Evolutionary conservation across 37 sponge, comb jelly and placozoan species (phyloP), one percentile per base, ranked within the genome.

Genomic region (Chondrilla cf. caribensis): DNA sequence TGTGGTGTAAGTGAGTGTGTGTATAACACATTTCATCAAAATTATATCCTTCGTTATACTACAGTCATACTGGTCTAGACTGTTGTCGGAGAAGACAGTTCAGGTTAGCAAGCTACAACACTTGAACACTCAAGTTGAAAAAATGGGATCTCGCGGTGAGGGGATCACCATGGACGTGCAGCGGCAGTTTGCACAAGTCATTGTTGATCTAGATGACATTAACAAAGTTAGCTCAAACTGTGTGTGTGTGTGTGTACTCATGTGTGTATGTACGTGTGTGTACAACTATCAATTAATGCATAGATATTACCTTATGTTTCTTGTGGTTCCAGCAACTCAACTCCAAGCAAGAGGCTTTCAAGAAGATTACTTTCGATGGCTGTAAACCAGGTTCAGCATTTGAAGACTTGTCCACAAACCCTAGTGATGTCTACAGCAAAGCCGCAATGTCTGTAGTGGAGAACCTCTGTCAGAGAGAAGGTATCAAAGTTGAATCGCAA

Each of bases 141-240:
- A 89, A 78, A 77, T 72, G 83, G 93, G 86, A 41, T 26, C 90
- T 18, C 37, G 87, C 11, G 77, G 82, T 58, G 59, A 62, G 38
- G 28, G 64, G 17, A 19, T 88, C 2, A 2, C 76, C 28, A 9
- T 31, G 17, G 93, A 92, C 39, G 83, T 92, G 60, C 86, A 86
- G 71, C 79, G 60, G 31, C 84, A 84, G 55, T 92, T 88, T 83
- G 89, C 93, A 0, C 29, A 60, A 6, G 65, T 83, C 33, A 66
- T 92, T 7, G 71, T 92, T 0, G 84, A 92, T 33, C 65, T 92
- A 62, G 93, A 92, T 36, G 93, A 88, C 44, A 84, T 92, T 3
- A 92, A 92, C 55, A 89, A 86, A 79, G 92, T 88, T 15, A 79
- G 81, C 38, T 64, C 18, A 78, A n/a, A n/a, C n/a, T n/a, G n/a